Percentiles rank a stretch among this genome's conserved stretches.
Conservation (phyloP, 2,888 invertebrate species). For the Lasioglossum villosulum region DNA sequence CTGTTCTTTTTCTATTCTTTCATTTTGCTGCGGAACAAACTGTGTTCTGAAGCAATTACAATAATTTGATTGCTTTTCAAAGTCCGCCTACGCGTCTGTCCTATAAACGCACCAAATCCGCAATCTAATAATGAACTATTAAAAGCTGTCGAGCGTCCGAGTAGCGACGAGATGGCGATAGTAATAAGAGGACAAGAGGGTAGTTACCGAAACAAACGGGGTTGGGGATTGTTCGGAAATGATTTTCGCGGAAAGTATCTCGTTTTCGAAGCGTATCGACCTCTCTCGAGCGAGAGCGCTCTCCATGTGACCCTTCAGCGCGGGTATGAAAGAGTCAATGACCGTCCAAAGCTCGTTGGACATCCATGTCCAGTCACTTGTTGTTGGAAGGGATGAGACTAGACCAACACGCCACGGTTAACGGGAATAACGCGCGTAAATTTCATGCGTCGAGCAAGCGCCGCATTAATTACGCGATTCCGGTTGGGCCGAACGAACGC, state of each 20-base stretch:
- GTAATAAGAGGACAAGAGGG: neutral
- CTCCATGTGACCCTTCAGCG: slow-evolving; percentile 63
- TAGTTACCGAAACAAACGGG: neutral
- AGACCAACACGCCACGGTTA: slow-evolving; percentile 54
- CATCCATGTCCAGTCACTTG: slow-evolving; percentile 65
- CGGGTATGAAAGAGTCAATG: slow-evolving; percentile 72
- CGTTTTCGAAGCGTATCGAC: slow-evolving; percentile 58
- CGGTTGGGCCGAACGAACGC: neutral
- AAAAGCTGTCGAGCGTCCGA: neutral
- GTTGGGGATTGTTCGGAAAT: neutral
- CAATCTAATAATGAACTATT: neutral
- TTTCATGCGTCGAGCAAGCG: slow-evolving; percentile 40
- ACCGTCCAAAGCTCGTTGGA: slow-evolving; percentile 74
- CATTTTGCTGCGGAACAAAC: neutral
- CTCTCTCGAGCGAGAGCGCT: slow-evolving; percentile 48
- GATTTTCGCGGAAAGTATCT: slow-evolving; percentile 20
- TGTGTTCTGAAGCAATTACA: neutral
- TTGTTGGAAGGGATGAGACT: slow-evolving; percentile 49
- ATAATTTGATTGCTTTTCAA: neutral
- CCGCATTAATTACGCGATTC: slow-evolving; percentile 44
- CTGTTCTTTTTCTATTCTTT: neutral
- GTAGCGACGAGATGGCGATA: neutral
- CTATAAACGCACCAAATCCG: neutral
- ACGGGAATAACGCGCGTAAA: slow-evolving; percentile 65
- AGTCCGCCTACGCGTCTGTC: neutral